Base-by-base conservation (phyloP, 2,888 invertebrate genomes). In the Danaus chrysippus region DNA sequence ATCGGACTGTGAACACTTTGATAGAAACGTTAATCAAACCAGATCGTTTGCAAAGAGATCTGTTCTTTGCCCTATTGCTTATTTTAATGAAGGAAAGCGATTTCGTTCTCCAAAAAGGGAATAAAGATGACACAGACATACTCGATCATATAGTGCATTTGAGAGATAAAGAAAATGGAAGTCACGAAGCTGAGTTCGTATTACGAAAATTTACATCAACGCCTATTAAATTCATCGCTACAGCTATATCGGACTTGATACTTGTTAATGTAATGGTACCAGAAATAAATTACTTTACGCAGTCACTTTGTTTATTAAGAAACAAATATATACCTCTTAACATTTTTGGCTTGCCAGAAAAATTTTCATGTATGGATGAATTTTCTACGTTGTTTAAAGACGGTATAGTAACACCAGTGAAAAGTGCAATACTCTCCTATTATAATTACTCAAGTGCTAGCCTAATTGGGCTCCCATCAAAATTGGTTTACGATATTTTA, bases 21-120 rank as follows among this genome's bases (percentile, higher is more conserved):
- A 76, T 81, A 65, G 72, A 76, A 65, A 71, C 73, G 69, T 76
- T 80, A 76, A 80, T 81, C 72, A 79, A 77, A 68, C 77, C 78
- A n/a, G 73, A 75, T 70, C 72, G 73, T 71, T 75, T 81, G 67
- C 78, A 76, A 69, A 74, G 73, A 56, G 80, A 81, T 68, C 70
- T 83, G 68, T 74, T 82, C 70, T 76, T 79, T 57, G 73, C 78
- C 65, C 68, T 78, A 64, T 70, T 81, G 54, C 74, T 81, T 65
- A 73, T 74, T 71, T 69, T 79, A 63, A 77, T 80, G 73, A 77
- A 74, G 62, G 78, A 82, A 73, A 79, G 77, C 71, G 71, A 75
- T 72, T 82, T 83, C 42, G 13, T 55, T 49, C 17, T 49, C 11
- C 49, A 17, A 15, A 15, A 10, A 49, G 10, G 10, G 17, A 49